Conservation (phyloP, 2,888 invertebrate genomes). For the Hydraecia micacea region DNA sequence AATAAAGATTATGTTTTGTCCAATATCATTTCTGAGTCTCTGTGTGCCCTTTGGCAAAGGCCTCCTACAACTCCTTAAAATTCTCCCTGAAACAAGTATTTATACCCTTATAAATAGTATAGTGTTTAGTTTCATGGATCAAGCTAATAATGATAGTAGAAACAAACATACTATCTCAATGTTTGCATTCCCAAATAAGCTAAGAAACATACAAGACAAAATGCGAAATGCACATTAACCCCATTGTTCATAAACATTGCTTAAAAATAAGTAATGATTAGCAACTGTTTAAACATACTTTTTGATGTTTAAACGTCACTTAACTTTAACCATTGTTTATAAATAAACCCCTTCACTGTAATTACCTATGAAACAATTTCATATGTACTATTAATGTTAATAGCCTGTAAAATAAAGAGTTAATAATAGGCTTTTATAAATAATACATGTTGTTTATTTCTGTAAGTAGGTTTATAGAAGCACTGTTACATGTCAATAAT, state of each 20-base stretch:
- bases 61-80: no score
- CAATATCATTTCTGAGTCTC: neutral
- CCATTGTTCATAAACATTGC: no score
- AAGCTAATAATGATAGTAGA: neutral
- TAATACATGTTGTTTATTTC: neutral
- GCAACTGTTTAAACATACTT: no score
- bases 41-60: no score
- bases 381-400: neutral
- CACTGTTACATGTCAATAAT: no score
- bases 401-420: neutral
- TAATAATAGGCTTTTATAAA: neutral
- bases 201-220: neutral
- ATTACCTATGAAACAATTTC: neutral
- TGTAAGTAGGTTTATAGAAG: neutral
- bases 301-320: no score
- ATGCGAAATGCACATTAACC: neutral
- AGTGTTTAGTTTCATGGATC: neutral
- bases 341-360: no score
- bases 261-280: no score
- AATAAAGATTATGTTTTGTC: neutral
- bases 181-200: neutral
- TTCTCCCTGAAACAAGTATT: neutral
- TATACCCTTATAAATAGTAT: no score
- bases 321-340: no score
- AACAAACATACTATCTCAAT: neutral